Percentiles rank a stretch among this genome's conserved stretches.
These are phyloP conservation scores for Drosophila cardini DNA, from an alignment of 1,140 invertebrate genomes.

Conservation along the genomic window DNA sequence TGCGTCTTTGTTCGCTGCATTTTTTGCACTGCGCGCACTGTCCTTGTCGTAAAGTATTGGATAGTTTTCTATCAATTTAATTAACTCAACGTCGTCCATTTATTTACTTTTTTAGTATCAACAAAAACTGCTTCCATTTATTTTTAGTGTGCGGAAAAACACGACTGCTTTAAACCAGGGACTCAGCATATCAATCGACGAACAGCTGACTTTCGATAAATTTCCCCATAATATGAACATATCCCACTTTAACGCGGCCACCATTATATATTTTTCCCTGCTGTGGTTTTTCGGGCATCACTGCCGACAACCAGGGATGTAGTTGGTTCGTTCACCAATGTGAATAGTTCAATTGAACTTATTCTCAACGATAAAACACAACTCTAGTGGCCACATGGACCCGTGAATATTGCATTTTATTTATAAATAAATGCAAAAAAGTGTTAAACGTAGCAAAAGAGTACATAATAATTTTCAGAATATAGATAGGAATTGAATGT, in stretches of 20 bases:
- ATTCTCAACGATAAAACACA: not conserved
- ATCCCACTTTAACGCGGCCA: too few relatives aligned
- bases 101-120: conserved; percentile 7
- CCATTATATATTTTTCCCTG: too few relatives aligned
- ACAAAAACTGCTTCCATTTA: conserved; percentile 31
- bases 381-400: conserved; percentile 33
- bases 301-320: too few relatives aligned
- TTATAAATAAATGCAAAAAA: conserved; percentile 23
- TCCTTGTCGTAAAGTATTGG: conserved; percentile 76
- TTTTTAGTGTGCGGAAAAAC: conserved; percentile 20
- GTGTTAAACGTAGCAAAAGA: conserved; percentile 1
- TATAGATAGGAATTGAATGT: not conserved
- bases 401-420: conserved; percentile 24
- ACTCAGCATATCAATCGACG: not conserved
- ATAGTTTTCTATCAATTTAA: conserved; percentile 69
- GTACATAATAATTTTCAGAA: not conserved
- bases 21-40: conserved; percentile 61
- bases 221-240: too few relatives aligned
- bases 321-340: too few relatives aligned
- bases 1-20: conserved; percentile 67
- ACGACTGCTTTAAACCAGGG: conserved; percentile 7
- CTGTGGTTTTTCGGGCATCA: too few relatives aligned
- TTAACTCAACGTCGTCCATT: conserved; percentile 69
- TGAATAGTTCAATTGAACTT: too few relatives aligned
- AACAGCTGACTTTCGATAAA: conserved; percentile 5